Percentiles rank a stretch among this genome's conserved stretches.
phyloP scores from a whole-genome alignment of 1,140 invertebrate genomes.

The Condylostylus longicornis region DNA sequence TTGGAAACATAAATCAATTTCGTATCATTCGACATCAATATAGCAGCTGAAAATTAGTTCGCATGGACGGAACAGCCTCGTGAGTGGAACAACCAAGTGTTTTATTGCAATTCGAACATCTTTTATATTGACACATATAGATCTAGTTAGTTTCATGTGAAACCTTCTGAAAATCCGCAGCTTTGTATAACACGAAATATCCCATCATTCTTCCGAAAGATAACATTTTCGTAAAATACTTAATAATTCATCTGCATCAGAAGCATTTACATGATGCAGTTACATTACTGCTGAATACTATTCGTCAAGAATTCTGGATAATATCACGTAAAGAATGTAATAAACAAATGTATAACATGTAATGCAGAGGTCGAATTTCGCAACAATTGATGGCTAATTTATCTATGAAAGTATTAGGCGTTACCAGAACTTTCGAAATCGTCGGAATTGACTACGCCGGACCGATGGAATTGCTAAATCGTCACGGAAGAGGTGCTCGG shows the following conservation, averaged over 20 bases:
- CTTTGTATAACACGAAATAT: conserved; percentile 7
- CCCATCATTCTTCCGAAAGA: conserved; percentile 10
- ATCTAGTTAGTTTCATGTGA: conserved; percentile 10
- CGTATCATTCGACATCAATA: background rate
- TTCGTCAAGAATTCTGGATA: conserved; percentile 18
- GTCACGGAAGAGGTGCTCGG: conserved; percentile 11
- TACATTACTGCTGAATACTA: conserved; percentile 4
- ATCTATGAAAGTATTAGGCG: conserved; percentile 15
- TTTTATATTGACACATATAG: conserved; percentile 9
- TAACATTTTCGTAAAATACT: conserved; percentile 11
- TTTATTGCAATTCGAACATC: background rate
- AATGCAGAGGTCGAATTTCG: conserved; percentile 4
- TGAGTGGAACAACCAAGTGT: background rate
- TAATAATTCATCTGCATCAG: conserved; percentile 12
- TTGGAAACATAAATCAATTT: background rate
- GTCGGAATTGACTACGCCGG: conserved; percentile 32
- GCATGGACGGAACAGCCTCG: background rate
- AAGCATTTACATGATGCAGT: conserved; percentile 11
- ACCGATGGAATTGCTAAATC: conserved; percentile 25
- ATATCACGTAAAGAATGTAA: conserved; percentile 6
- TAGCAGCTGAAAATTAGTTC: background rate
- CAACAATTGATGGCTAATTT: conserved; percentile 22
- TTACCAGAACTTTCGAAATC: conserved; percentile 17
- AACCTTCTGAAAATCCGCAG: conserved; percentile 5
- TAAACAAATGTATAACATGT: conserved; percentile 20